phyloP scores from a whole-genome alignment of 2,797 vertebrate genomes.

The Dallia pectoralis region DNA sequence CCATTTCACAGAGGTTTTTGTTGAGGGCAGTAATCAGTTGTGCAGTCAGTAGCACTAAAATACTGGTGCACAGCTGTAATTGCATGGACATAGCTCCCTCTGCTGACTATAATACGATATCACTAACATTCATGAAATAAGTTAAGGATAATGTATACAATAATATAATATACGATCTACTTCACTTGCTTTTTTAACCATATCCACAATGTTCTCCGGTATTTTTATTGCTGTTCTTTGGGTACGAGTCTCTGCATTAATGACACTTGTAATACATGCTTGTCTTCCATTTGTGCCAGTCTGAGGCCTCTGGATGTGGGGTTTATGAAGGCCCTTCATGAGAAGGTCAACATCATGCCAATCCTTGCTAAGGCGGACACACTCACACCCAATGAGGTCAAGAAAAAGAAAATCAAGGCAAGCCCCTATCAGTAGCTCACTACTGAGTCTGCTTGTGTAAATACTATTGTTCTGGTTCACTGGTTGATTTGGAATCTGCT shows the following conservation, averaged over 20 bases:
- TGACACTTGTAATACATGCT: background rate
- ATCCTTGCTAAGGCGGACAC: conserved; percentile 95
- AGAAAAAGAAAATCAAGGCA: conserved; percentile 92
- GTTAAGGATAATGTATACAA: background rate
- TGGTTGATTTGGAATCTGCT: background rate
- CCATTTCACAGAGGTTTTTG: conserved; percentile 31
- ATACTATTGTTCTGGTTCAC: background rate
- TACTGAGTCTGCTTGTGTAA: background rate
- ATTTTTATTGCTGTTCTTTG: background rate
- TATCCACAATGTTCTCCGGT: background rate
- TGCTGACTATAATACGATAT: conserved; percentile 33
- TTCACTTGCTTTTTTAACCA: background rate
- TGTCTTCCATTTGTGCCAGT: conserved; percentile 60
- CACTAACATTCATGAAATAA: conserved; percentile 28
- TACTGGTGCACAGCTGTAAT: conserved; percentile 1
- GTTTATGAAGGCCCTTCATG: conserved; percentile 94
- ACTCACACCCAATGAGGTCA: conserved; percentile 87
- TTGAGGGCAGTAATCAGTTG: conserved; percentile 22
- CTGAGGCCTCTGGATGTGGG: conserved; percentile 94
- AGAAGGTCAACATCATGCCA: conserved; percentile 96
- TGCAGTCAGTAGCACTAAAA: conserved; percentile 33
- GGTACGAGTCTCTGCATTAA: background rate
- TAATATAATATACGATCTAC: background rate
- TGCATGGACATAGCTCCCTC: conserved; percentile 54
- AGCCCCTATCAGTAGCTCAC: conserved; percentile 27